Evolutionary conservation across 1,140 invertebrate genomes (phyloP), one percentile per base, ranked within the genome.

Genomic region (Aporrectodea caliginosa): DNA sequence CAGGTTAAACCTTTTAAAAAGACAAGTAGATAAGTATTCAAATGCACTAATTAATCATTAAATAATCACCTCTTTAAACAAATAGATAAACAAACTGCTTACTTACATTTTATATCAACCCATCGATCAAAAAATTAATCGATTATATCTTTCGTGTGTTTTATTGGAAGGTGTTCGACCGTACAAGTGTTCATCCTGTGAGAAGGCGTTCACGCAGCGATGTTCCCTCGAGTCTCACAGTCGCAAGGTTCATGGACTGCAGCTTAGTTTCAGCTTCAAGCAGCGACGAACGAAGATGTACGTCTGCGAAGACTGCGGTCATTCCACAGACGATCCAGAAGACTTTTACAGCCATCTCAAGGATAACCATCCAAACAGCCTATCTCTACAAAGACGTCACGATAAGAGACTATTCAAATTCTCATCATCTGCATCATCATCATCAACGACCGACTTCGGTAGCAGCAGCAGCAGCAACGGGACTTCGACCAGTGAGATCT

Each of bases 161-260:
- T n/a, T n/a, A n/a, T n/a, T n/a, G n/a, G n/a, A n/a, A 29, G 98
- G 93, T 80, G 98, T 99, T 0, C 91, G 97, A 69, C 98, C 98
- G 0, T 99, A 99, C 91, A 98, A 98, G 88, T 99, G 98, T 89
- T 95, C 95, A 86, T 68, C 82, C 29, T 99, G 98, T 87, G 97
- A 98, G 85, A 99, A 99, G 89, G 98, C 96, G 16, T 99, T 99
- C 89, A 99, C 98, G n/a, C 98, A 99, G 90, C 91, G 98, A 85
- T 99, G 98, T 88, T 98, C 97, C 1, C 89, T 99, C 30, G 98
- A 99, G 90, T 98, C 97, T 71, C 98, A 99, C 86, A 95, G 96
- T 85, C 91, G 97, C 72, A 99, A 99, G 90, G 96, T 99, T n/a
- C 98, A 99, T 86, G 96, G 96, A 68, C 94, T 98, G 35, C 93